A percentile compares a stretch with the other conserved stretches of the same genome.
Conservation (phyloP, 2,888 invertebrate genomes). For the Noctua pronuba region DNA sequence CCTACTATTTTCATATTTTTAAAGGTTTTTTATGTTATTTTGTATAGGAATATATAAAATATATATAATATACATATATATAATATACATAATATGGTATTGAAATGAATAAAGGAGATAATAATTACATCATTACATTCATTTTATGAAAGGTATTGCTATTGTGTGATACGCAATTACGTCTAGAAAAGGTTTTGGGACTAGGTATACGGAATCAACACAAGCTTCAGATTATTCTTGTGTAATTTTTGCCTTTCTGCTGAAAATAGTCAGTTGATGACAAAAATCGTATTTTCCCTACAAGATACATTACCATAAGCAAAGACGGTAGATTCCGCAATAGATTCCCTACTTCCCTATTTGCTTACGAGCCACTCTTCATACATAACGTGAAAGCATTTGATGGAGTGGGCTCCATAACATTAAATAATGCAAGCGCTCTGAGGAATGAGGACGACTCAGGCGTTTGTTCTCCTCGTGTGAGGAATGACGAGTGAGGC, state of each 20-base stretch:
- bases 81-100: too few relatives aligned
- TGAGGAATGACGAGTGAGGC: slow-evolving; percentile 81
- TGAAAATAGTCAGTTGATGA: background rate
- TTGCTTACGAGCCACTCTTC: slow-evolving; percentile 36
- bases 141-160: background rate
- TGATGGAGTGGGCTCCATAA: slow-evolving; percentile 64
- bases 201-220: background rate
- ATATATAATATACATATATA: too few relatives aligned
- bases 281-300: background rate
- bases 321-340: slow-evolving; percentile 16
- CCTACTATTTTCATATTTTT: too few relatives aligned
- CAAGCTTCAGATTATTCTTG: background rate
- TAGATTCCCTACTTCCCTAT: slow-evolving; percentile 30
- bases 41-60: too few relatives aligned
- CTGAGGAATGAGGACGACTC: slow-evolving; percentile 79
- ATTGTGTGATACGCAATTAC: background rate
- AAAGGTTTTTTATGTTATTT: too few relatives aligned
- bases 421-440: slow-evolving; percentile 81
- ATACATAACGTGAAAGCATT: slow-evolving; percentile 44
- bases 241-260: background rate
- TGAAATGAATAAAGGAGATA: too few relatives aligned
- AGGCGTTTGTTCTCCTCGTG: slow-evolving; percentile 75
- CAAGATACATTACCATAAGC: background rate
- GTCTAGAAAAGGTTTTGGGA: background rate
- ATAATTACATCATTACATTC: too few relatives aligned